phyloP scores from a whole-genome alignment of 1,140 invertebrate genomes.

The Aphelenchoides avenae region DNA sequence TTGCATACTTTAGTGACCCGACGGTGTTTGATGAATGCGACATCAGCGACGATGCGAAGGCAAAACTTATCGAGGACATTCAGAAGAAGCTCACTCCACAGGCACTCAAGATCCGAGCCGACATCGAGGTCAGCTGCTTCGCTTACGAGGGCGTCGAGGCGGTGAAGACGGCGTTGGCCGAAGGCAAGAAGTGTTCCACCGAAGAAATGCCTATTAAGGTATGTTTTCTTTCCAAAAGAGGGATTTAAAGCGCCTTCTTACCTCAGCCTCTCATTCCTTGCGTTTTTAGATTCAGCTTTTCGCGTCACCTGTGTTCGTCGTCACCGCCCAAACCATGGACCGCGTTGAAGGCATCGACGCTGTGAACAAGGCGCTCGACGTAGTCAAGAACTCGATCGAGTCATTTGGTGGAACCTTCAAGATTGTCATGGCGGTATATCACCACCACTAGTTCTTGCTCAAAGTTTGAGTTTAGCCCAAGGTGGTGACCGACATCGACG shows the following conservation, averaged over 20 bases:
- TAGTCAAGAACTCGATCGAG: slow-evolving; percentile 78
- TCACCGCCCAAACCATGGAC: slow-evolving; percentile 95
- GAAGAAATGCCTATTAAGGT: slow-evolving; percentile 87
- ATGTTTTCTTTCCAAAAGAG: slow-evolving; percentile 29
- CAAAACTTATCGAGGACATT: slow-evolving; percentile 87
- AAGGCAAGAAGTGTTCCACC: slow-evolving; percentile 85
- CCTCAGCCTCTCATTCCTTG: neutral
- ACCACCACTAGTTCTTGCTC: slow-evolving; percentile 10
- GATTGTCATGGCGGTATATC: slow-evolving; percentile 78
- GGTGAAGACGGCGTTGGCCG: slow-evolving; percentile 84
- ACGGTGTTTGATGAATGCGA: slow-evolving; percentile 91
- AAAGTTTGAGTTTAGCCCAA: slow-evolving; percentile 71
- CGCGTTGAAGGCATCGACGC: slow-evolving; percentile 65
- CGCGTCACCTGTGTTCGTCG: slow-evolving; percentile 94
- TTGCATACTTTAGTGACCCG: slow-evolving; percentile 77
- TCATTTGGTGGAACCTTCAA: slow-evolving; percentile 81
- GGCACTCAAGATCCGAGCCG: slow-evolving; percentile 77
- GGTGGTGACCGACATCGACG: slow-evolving; percentile 94
- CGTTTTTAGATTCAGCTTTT: slow-evolving; percentile 81
- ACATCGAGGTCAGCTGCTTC: slow-evolving; percentile 96
- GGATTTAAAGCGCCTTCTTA: neutral
- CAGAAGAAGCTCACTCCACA: slow-evolving; percentile 92
- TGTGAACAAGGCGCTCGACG: slow-evolving; percentile 79
- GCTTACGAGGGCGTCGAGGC: slow-evolving; percentile 97
- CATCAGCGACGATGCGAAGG: slow-evolving; percentile 84